Conservation (phyloP, 2,797 vertebrate genomes). For the Ambastaia sidthimunki region DNA sequence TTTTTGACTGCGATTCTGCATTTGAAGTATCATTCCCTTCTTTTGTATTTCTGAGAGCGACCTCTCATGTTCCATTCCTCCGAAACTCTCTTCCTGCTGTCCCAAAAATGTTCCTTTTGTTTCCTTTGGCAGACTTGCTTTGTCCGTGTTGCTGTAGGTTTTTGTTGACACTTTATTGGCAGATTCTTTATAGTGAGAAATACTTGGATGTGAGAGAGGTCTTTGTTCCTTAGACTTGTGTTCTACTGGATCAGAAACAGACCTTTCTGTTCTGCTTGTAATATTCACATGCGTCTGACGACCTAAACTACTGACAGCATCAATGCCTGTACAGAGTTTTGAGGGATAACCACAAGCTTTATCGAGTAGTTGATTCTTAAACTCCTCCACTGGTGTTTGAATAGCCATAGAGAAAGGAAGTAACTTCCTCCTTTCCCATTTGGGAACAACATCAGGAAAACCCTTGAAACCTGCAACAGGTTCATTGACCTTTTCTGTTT, state of each 20-base stretch:
- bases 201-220: slow-evolving; percentile 17
- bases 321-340: not conserved
- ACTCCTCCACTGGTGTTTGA: not conserved
- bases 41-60: slow-evolving; percentile 9
- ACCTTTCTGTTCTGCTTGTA: slow-evolving; percentile 14
- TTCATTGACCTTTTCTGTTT: not conserved
- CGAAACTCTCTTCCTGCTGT: not conserved
- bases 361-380: not conserved
- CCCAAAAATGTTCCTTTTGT: not conserved
- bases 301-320: not conserved
- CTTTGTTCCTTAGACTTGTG: not conserved
- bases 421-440: slow-evolving; percentile 35
- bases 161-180: not conserved
- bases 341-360: not conserved
- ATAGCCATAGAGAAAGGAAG: not conserved
- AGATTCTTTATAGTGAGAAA: slow-evolving; percentile 11
- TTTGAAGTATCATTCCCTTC: slow-evolving; percentile 25
- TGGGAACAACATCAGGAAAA: slow-evolving; percentile 23
- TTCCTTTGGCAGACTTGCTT: not conserved
- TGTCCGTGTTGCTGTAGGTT: not conserved
- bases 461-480: not conserved
- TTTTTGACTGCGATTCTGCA: slow-evolving; percentile 18
- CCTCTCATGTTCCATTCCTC: not conserved
- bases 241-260: slow-evolving; percentile 18
- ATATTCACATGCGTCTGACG: not conserved